These are phyloP conservation scores for Catocala nupta DNA, from an alignment of 2,888 invertebrate genomes.

Conservation along the genomic window DNA sequence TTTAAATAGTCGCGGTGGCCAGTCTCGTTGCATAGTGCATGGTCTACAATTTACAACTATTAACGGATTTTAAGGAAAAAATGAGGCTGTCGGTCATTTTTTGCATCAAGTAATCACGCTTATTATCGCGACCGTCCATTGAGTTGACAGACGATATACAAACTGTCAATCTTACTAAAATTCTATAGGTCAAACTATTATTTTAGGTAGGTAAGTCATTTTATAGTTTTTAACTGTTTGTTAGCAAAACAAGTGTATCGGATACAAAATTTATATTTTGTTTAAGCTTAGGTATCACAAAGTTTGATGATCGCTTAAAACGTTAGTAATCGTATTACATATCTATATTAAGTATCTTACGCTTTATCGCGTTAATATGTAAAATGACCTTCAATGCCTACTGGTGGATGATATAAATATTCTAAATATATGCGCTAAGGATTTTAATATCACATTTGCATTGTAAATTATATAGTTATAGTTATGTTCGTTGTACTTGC, in stretches of 20 bases:
- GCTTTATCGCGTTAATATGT: slow-evolving; percentile 38
- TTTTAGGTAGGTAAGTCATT: background rate
- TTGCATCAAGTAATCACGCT: slow-evolving; percentile 33
- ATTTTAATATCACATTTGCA: no score
- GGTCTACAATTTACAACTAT: slow-evolving; percentile 22
- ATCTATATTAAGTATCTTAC: slow-evolving; percentile 10
- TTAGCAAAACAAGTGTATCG: no score
- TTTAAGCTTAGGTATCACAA: background rate
- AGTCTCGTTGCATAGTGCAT: background rate
- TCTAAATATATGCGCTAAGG: no score
- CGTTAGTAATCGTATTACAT: slow-evolving; percentile 20
- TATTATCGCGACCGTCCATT: slow-evolving; percentile 31
- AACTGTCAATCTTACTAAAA: slow-evolving; percentile 24
- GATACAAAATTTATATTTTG: background rate
- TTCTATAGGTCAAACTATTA: slow-evolving; percentile 19
- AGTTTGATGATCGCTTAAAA: slow-evolving; percentile 8
- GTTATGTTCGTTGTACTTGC: no score
- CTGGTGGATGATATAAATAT: slow-evolving; percentile 23
- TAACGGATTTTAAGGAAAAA: slow-evolving; percentile 38
- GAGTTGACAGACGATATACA: slow-evolving; percentile 21
- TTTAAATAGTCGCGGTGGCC: slow-evolving; percentile 26
- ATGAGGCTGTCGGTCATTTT: slow-evolving; percentile 45
- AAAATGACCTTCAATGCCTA: slow-evolving; percentile 33
- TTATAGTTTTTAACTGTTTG: background rate
- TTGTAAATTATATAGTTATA: no score